Evolutionary conservation across 2,113 vertebrate species (phyloP).

Genomic region (Suricata suricatta): DNA sequence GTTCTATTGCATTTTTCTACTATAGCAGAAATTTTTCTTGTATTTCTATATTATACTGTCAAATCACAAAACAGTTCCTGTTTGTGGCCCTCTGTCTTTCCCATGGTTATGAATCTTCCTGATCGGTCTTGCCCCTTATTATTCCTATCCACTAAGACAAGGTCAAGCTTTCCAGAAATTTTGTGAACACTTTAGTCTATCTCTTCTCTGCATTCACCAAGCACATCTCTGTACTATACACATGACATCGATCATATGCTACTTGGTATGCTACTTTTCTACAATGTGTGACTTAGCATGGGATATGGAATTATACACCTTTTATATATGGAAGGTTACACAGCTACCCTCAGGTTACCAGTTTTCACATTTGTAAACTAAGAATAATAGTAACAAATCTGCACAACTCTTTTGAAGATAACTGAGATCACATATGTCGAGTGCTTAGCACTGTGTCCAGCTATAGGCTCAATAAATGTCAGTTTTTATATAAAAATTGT

Average conservation of each 20-base stretch:
- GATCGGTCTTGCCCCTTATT: not conserved
- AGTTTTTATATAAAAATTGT: not conserved
- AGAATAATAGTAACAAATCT: not conserved
- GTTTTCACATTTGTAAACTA: slow-evolving; percentile 4
- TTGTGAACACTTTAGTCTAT: not conserved
- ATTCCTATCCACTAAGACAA: not conserved
- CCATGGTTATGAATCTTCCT: not conserved
- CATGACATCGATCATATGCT: not conserved
- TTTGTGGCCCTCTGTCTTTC: not conserved
- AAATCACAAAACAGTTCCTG: slow-evolving; percentile 28
- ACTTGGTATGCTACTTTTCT: not conserved
- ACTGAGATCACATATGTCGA: not conserved
- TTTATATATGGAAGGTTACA: not conserved
- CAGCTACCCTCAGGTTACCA: not conserved
- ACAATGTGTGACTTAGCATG: not conserved
- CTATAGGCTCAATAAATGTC: not conserved
- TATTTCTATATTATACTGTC: not conserved
- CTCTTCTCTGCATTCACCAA: slow-evolving; percentile 1
- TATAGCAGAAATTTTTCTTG: not conserved
- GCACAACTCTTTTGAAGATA: not conserved
- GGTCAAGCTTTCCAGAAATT: not conserved
- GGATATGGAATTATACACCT: not conserved
- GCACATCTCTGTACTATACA: not conserved
- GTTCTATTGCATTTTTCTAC: not conserved
- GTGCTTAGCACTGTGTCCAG: not conserved